phyloP scores from a whole-genome alignment of 2,113 vertebrate genomes.

The Sphaerodactylus townsendi region DNA sequence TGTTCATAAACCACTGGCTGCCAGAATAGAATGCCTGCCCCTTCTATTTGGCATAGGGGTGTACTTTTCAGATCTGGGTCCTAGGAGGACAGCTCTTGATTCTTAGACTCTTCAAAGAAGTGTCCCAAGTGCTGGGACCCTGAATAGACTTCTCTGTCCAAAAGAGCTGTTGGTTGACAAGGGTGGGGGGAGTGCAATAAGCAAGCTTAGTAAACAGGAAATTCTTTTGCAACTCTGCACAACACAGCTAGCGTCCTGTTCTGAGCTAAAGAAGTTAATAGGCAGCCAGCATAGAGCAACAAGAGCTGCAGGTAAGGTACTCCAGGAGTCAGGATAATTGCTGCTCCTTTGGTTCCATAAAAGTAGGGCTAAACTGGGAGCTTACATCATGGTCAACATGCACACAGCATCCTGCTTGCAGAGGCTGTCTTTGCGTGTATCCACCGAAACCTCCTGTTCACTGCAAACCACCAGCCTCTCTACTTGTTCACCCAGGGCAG shows the following conservation, averaged over 20 bases:
- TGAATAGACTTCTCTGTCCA: fast-evolving
- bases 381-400: too few species aligned
- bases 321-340: neutral
- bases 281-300: neutral
- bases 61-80: neutral
- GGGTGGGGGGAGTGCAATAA: neutral
- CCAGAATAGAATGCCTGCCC: neutral
- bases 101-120: neutral
- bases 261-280: neutral
- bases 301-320: neutral
- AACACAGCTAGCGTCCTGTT: neutral
- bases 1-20: fast-evolving
- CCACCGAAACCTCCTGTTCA: neutral
- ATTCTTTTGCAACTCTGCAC: slow-evolving; percentile 13
- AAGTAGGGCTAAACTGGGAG: neutral
- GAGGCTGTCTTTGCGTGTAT: neutral
- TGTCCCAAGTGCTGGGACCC: neutral
- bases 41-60: neutral
- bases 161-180: fast-evolving
- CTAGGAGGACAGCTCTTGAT: too few species aligned
- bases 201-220: slow-evolving; percentile 53
- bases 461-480: too few species aligned
- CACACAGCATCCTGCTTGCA: neutral
- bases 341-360: neutral
- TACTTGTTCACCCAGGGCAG: neutral